Evolutionary conservation across 2,888 invertebrate species (phyloP), one percentile per base, ranked within the genome.

Genomic region (Drosophila neutralis): DNA sequence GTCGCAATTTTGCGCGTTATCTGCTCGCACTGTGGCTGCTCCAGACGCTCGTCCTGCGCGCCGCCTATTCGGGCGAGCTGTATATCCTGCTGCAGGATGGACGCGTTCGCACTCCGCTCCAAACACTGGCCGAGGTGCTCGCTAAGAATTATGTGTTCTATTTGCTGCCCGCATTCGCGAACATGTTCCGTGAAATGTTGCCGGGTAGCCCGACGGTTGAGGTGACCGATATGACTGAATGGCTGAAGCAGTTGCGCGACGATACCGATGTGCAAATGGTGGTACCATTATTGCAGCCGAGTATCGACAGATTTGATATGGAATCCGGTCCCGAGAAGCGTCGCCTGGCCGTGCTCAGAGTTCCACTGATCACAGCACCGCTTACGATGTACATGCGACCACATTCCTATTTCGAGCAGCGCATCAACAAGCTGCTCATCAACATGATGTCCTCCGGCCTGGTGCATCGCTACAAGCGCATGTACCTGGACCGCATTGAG

Each of bases 1-100:
- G 76, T 15, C 75, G 90, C 0, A 92, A 89, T 49, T 92, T 92
- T 51, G 91, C 92, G 0, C 90, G 92, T 0, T 92, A 81, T n/a
- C 42, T 92, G n/a, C 75, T 92, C 2, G 49, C 82, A 0, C 1
- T 91, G 7, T 92, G 92, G 92, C 56, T 92, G 6, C 24, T 91
- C 0, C 82, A 89, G 33, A 89, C 91, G 0, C 66, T 92, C 45
- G 76, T 92, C 0, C 2, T 92, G 21, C 83, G 92, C 2, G 82
- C 82, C 48, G 91, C 91, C 13, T 92, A 92, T 59, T 83, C 83
- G 0, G 89, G 92, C 0, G 91, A 91, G 63, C 66, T 92, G 4
- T 92, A 74, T 24, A 77, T 84, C 0, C 72, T 92, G n/a, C 81
- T 92, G 31, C 92, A 92, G 70, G 92, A 92, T 67, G 91, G 83